Conservation (phyloP, 2,113 vertebrate species). For the Colius striatus region DNA sequence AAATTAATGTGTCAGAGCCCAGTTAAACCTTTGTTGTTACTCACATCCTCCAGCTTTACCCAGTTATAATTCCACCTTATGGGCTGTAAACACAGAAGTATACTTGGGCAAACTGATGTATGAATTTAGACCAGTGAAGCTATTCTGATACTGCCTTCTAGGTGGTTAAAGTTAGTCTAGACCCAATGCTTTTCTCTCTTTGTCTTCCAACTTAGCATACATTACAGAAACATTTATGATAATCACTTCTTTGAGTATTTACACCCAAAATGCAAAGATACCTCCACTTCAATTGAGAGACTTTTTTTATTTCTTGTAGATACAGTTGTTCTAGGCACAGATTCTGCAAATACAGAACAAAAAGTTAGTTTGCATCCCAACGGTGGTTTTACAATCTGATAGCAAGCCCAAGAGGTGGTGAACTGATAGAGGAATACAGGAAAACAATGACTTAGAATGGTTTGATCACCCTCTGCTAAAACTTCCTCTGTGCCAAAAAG, state of each 20-base stretch:
- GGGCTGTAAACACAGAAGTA: neutral
- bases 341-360: conserved; percentile 22
- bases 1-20: conserved; percentile 17
- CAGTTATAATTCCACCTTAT: neutral
- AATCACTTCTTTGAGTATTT: neutral
- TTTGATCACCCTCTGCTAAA: conserved; percentile 44
- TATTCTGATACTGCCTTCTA: neutral
- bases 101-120: neutral
- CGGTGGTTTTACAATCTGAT: conserved; percentile 27
- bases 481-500: neutral
- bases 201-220: neutral
- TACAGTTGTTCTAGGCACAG: neutral
- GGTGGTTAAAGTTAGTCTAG: neutral
- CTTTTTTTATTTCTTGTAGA: neutral
- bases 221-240: neutral
- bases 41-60: conserved; percentile 16
- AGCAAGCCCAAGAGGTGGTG: neutral
- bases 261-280: neutral
- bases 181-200: neutral
- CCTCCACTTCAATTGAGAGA: neutral
- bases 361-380: conserved; percentile 44
- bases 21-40: conserved; percentile 5
- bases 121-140: neutral
- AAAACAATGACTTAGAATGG: conserved; percentile 46
- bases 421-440: conserved; percentile 7